These are phyloP conservation scores for Zaprionus nigranus DNA, from an alignment of 1,140 invertebrate genomes.

Conservation along the genomic window DNA sequence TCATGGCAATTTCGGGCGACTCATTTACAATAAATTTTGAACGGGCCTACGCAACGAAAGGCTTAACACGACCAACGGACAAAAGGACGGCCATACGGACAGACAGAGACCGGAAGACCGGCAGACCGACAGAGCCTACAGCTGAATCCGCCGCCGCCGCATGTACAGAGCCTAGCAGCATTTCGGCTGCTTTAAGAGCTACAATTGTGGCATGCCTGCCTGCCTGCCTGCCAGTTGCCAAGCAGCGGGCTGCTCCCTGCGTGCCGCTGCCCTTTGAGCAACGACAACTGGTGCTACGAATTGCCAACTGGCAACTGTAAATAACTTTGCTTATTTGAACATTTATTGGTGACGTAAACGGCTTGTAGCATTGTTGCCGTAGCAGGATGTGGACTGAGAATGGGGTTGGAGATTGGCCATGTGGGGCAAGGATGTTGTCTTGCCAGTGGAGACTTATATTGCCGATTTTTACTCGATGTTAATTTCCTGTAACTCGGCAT, in stretches of 20 bases:
- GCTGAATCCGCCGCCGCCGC: background rate
- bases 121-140: background rate
- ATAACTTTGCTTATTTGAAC: slow-evolving; percentile 80
- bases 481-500: slow-evolving; percentile 65
- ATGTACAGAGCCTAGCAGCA: slow-evolving; percentile 30
- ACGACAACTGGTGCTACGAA: background rate
- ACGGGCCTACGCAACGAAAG: slow-evolving; percentile 70
- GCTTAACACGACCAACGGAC: slow-evolving; percentile 48
- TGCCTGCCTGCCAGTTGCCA: background rate
- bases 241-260: background rate
- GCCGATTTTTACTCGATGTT: slow-evolving; percentile 78
- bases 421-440: slow-evolving; percentile 7
- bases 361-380: slow-evolving; percentile 62
- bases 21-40: slow-evolving; percentile 76
- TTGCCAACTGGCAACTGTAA: slow-evolving; percentile 54
- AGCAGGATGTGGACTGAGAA: slow-evolving; percentile 3
- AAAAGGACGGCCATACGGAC: background rate
- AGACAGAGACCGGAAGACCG: background rate
- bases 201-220: slow-evolving; percentile 63
- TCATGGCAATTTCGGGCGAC: slow-evolving; percentile 62
- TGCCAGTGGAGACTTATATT: slow-evolving; percentile 44
- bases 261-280: background rate
- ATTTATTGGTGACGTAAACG: slow-evolving; percentile 82
- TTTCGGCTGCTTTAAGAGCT: slow-evolving; percentile 77
- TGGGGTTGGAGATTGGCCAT: background rate